Evolutionary conservation across 1,140 invertebrate genomes (phyloP), one percentile per base, ranked within the genome.

Genomic region (Ruditapes philippinarum): DNA sequence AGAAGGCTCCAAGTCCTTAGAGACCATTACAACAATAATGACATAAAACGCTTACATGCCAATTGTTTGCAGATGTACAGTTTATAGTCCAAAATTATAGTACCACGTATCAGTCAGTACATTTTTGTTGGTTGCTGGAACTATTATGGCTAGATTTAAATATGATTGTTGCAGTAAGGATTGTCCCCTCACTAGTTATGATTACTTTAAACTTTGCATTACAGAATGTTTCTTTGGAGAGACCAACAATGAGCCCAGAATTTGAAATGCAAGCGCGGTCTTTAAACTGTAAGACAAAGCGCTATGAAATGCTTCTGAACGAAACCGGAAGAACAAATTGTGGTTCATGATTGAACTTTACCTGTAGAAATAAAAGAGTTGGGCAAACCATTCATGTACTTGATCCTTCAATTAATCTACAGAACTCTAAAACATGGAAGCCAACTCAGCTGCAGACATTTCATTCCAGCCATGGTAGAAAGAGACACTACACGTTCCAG

Each of bases 11-110:
- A n/a, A n/a, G n/a, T 84, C 28, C 14, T 80, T 25, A 65, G 76
- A 14, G 38, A 36, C 0, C 7, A 74, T 25, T 74, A 38, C n/a
- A 51, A 60, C 49, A 40, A 76, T 5, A 40, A 62, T 68, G 65
- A 78, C 57, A 54, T 65, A n/a, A 78, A 89, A 22, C 11, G n/a
- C 49, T 14, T n/a, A 57, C 17, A 22, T 36, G n/a, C 85, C 74
- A 19, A 81, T 92, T 70, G 3, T 90, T 4, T 87, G 70, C 22
- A 14, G 80, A 14, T 91, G 84, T 25, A 89, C 83, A n/a, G 92
- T 92, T 91, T 89, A 86, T 57, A 91, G 91, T 33, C 91, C 89
- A 49, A 91, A n/a, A 92, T 28, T 89, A 92, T 25, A 73, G 92
- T 28, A 31, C 68, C 0, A 92, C 89, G n/a, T 92, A 84, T 38